These are phyloP conservation scores for Tupaia chinensis DNA, from an alignment of 2,113 vertebrate genomes.

Conservation along the genomic window DNA sequence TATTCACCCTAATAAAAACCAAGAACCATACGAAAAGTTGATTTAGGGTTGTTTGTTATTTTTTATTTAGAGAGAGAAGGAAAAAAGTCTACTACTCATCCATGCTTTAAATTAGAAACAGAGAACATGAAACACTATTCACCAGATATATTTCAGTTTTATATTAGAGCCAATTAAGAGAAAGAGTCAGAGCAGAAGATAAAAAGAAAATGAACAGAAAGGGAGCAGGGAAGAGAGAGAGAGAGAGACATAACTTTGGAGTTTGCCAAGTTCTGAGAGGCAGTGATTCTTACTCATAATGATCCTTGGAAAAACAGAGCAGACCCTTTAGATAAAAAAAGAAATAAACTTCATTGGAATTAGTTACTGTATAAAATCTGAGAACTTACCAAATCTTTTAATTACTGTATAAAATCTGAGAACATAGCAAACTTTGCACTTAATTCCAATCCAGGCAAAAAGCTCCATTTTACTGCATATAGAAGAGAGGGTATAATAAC, in stretches of 20 bases:
- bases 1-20: constrained; percentile 13
- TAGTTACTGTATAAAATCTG: constrained; percentile 54
- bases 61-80: constrained; percentile 61
- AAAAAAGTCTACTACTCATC: constrained; percentile 15
- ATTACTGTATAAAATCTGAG: constrained; percentile 63
- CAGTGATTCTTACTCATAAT: constrained; percentile 56
- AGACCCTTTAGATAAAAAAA: constrained; percentile 72
- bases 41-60: constrained; percentile 54
- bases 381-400: constrained; percentile 55
- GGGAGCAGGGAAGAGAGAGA: background rate
- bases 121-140: constrained; percentile 43
- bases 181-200: constrained; percentile 49
- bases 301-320: constrained; percentile 74
- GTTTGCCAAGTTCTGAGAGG: constrained; percentile 53
- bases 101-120: constrained; percentile 78
- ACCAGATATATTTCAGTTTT: constrained; percentile 69
- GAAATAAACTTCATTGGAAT: constrained; percentile 67
- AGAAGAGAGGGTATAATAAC: background rate
- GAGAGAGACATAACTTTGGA: background rate
- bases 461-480: background rate
- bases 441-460: constrained; percentile 38
- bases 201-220: constrained; percentile 59
- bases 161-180: constrained; percentile 65
- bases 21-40: constrained; percentile 61
- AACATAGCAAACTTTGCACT: constrained; percentile 17